Evolutionary conservation across 2,888 invertebrate genomes (phyloP).

Genomic region (Mythimna pallens): DNA sequence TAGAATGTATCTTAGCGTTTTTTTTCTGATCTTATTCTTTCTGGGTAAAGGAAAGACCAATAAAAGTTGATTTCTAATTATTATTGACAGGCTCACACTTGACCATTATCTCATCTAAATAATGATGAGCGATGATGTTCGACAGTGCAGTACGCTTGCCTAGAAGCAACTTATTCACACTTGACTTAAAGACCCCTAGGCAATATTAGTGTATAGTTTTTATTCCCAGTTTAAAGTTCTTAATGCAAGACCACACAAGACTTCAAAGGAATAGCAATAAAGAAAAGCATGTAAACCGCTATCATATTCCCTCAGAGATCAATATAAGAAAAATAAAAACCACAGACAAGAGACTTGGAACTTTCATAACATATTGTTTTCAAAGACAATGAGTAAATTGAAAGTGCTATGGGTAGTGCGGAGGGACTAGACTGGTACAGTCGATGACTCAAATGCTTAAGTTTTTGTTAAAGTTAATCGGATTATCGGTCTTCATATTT

Average conservation of each 20-base stretch:
- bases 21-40: too few species aligned
- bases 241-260: conserved; percentile 3
- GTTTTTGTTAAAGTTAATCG: background rate
- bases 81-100: too few species aligned
- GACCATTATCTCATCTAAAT: too few species aligned
- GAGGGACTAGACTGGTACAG: conserved; percentile 40
- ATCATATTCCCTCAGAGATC: conserved; percentile 19
- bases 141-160: too few species aligned
- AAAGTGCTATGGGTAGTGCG: conserved; percentile 64
- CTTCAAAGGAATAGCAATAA: conserved; percentile 24
- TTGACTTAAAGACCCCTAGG: too few species aligned
- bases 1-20: too few species aligned
- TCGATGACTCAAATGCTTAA: conserved; percentile 38
- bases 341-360: conserved; percentile 29
- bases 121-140: too few species aligned
- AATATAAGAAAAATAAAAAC: conserved; percentile 28
- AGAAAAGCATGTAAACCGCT: conserved; percentile 4
- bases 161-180: too few species aligned
- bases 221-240: conserved; percentile 5
- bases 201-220: too few species aligned
- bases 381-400: conserved; percentile 76
- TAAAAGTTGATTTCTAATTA: too few species aligned
- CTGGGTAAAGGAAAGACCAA: too few species aligned
- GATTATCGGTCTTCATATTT: background rate
- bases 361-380: conserved; percentile 73